Evolutionary conservation across 2,797 vertebrate genomes (phyloP).

Genomic region (Eulemur mongoz): DNA sequence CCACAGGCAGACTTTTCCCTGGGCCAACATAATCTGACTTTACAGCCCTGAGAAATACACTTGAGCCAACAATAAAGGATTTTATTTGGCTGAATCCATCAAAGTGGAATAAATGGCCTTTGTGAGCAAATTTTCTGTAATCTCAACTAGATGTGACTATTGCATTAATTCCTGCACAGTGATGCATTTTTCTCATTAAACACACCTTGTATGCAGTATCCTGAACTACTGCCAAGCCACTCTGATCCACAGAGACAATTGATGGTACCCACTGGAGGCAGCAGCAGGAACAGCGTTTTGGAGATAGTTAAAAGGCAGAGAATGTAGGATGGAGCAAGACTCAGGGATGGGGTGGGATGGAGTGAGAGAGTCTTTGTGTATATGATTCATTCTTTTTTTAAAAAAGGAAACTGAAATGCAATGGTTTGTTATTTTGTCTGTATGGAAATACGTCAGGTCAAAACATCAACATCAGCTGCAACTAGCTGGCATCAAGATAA

Average conservation of each 20-base stretch:
- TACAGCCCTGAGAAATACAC: not conserved
- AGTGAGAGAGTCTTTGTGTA: not conserved
- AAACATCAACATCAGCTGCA: not conserved
- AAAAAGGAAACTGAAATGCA: not conserved
- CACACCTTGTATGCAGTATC: not conserved
- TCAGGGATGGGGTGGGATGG: not conserved
- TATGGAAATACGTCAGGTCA: not conserved
- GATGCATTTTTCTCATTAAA: not conserved
- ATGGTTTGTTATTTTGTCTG: not conserved
- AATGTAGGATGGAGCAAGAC: not conserved
- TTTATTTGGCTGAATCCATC: conserved; percentile 1
- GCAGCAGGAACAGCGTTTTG: not conserved
- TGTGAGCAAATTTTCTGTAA: not conserved
- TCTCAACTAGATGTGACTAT: not conserved
- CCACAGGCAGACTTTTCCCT: not conserved
- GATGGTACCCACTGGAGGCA: not conserved
- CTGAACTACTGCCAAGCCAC: not conserved
- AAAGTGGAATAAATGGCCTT: not conserved
- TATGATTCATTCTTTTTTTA: not conserved
- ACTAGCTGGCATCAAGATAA: not conserved
- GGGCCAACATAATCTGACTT: not conserved
- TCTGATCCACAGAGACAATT: not conserved
- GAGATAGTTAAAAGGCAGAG: conserved; percentile 13
- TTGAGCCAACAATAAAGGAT: not conserved
- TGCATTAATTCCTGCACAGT: not conserved